Evolutionary conservation across 2,797 vertebrate genomes (phyloP).

Genomic region (Aulostomus chinensis): DNA sequence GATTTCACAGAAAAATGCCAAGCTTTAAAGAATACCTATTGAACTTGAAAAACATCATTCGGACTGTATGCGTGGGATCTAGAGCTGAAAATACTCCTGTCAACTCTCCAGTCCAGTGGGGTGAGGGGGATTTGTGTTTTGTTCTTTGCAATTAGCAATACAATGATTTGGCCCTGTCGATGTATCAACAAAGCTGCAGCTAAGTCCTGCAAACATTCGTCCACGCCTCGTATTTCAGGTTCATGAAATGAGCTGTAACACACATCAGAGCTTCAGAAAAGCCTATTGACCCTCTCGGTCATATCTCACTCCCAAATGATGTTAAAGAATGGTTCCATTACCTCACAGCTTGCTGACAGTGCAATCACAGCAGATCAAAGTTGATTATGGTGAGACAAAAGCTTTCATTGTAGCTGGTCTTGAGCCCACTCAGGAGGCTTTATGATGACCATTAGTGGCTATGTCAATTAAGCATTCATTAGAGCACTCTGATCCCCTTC

Average conservation of each 20-base stretch:
- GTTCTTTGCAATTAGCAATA: conserved; percentile 20
- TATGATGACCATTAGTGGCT: conserved; percentile 51
- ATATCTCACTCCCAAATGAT: conserved; percentile 7
- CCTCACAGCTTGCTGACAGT: conserved; percentile 18
- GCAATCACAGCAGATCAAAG: conserved; percentile 27
- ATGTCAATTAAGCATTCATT: conserved; percentile 56
- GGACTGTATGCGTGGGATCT: conserved; percentile 14
- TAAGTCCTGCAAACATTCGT: too few relatives aligned
- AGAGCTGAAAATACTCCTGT: conserved; percentile 28
- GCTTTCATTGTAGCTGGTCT: conserved; percentile 26
- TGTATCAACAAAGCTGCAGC: too few relatives aligned
- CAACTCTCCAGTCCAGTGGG: conserved; percentile 16
- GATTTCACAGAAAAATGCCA: conserved; percentile 8
- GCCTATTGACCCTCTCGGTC: background rate
- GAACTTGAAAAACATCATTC: conserved; percentile 12
- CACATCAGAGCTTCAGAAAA: conserved; percentile 4
- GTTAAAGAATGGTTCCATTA: conserved; percentile 6
- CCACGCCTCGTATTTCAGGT: background rate
- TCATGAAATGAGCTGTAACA: background rate
- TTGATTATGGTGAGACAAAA: conserved; percentile 48
- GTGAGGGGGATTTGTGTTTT: conserved; percentile 33
- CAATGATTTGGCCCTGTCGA: conserved; percentile 10
- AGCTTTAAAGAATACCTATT: conserved; percentile 1
- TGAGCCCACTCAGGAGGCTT: conserved; percentile 28
- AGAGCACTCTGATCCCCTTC: conserved; percentile 14